Percentiles rank a stretch among this genome's conserved stretches.
These are phyloP conservation scores for Poeciliopsis infans DNA, from an alignment of 2,797 vertebrate species.

Conservation along the genomic window DNA sequence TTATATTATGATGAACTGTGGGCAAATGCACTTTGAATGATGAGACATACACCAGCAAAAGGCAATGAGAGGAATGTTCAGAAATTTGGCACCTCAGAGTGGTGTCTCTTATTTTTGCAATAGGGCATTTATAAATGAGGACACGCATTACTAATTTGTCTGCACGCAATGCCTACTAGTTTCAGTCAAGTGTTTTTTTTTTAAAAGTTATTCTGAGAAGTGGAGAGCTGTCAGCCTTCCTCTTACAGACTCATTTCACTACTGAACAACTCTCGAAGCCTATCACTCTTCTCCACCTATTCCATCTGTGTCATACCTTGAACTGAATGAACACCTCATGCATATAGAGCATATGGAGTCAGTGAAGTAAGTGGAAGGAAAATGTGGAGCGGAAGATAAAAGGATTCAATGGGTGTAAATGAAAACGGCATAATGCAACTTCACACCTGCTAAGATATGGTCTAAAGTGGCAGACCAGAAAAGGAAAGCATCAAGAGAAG, in stretches of 20 bases:
- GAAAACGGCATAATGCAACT: not conserved
- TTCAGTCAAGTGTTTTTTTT: not conserved
- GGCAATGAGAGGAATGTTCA: constrained; percentile 2
- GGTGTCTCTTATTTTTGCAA: not conserved
- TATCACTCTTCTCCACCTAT: not conserved
- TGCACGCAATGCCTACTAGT: not conserved
- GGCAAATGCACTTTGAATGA: constrained; percentile 41
- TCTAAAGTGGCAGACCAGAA: not conserved
- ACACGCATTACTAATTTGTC: constrained; percentile 6
- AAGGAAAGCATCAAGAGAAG: not conserved
- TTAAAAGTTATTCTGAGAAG: not conserved
- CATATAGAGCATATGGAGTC: not conserved
- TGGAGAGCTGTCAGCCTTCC: not conserved
- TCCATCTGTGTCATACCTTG: not conserved
- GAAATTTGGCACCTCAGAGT: constrained; percentile 1
- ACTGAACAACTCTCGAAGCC: not conserved
- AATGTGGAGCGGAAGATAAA: not conserved
- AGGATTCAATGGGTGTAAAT: not conserved
- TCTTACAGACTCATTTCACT: not conserved
- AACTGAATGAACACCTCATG: not conserved
- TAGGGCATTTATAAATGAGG: not conserved
- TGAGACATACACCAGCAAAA: constrained; percentile 1
- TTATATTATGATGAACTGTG: constrained; percentile 52
- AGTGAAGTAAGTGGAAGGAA: not conserved
- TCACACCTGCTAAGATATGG: not conserved